These are phyloP conservation scores for Archips crataeganus DNA, from an alignment of 2,888 invertebrate genomes.

Conservation along the genomic window DNA sequence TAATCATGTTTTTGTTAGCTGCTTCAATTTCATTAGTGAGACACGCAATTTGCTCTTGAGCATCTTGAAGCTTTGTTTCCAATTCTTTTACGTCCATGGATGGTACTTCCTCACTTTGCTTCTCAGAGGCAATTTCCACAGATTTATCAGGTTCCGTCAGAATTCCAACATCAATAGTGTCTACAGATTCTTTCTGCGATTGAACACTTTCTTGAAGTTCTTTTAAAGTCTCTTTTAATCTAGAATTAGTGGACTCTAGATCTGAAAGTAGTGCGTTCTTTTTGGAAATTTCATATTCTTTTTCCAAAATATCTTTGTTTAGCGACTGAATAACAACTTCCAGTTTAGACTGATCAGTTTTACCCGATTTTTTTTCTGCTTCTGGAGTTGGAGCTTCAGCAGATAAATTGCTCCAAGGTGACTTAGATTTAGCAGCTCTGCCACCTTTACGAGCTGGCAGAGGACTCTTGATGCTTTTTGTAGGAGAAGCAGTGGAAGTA, in stretches of 20 bases:
- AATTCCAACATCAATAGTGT: conserved; percentile 61
- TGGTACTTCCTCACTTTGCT: conserved; percentile 44
- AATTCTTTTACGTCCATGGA: conserved; percentile 58
- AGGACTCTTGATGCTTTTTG: conserved; percentile 71
- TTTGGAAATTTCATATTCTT: conserved; percentile 74
- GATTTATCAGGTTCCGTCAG: conserved; percentile 55
- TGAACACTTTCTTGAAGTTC: conserved; percentile 50
- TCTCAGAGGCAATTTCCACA: conserved; percentile 45
- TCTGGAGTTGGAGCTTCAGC: conserved; percentile 72
- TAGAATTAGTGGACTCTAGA: conserved; percentile 55
- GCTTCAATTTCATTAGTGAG: conserved; percentile 90
- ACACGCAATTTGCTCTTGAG: conserved; percentile 76
- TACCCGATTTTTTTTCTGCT: conserved; percentile 69
- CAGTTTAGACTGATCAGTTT: conserved; percentile 68
- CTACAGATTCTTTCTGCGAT: conserved; percentile 44
- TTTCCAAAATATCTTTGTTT: conserved; percentile 80
- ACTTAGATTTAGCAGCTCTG: conserved; percentile 76
- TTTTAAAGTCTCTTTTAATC: conserved; percentile 52
- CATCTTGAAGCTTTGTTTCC: conserved; percentile 75
- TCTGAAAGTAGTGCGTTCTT: conserved; percentile 77
- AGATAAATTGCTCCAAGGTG: conserved; percentile 78
- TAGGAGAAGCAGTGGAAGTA: conserved; percentile 56
- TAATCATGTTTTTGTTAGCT: conserved; percentile 91
- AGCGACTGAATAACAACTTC: conserved; percentile 76
- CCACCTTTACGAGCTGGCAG: conserved; percentile 72